Percentiles rank a stretch among this genome's conserved stretches.
These are phyloP conservation scores for Plutella xylostella DNA, from an alignment of 2,888 invertebrate genomes.

Conservation along the genomic window DNA sequence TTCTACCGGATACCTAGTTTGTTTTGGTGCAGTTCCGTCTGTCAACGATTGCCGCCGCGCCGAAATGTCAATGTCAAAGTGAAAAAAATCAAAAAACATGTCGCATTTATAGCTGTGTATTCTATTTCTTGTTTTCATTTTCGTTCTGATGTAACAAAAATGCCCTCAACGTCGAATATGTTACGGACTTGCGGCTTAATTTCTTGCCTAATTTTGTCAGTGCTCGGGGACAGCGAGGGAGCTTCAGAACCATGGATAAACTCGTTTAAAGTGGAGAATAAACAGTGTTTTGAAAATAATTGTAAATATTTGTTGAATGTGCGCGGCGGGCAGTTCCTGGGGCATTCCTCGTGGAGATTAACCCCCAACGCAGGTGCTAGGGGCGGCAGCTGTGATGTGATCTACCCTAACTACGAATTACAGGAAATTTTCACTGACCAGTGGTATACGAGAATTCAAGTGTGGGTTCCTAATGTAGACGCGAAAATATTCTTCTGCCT, in stretches of 20 bases:
- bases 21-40: constrained; percentile 49
- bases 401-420: constrained; percentile 49
- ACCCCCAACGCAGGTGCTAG: constrained; percentile 35
- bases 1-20: too few relatives aligned
- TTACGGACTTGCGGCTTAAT: constrained; percentile 65
- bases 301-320: constrained; percentile 63
- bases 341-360: constrained; percentile 54
- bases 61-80: constrained; percentile 52
- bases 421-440: constrained; percentile 39
- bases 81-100: constrained; percentile 53
- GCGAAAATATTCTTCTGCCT: constrained; percentile 49
- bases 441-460: constrained; percentile 35
- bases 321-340: constrained; percentile 48
- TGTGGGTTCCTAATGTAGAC: constrained; percentile 32
- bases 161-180: constrained; percentile 41
- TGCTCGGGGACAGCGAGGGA: constrained; percentile 28
- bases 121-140: constrained; percentile 34
- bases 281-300: constrained; percentile 33
- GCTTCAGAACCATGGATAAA: constrained; percentile 35
- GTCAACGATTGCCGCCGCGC: constrained; percentile 55
- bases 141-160: constrained; percentile 29
- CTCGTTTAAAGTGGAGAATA: constrained; percentile 33
- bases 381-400: constrained; percentile 43
- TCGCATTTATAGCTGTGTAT: constrained; percentile 29
- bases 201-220: constrained; percentile 36